Conservation (phyloP, 1,140 invertebrate genomes). For the Drosophila quadrilineata region DNA sequence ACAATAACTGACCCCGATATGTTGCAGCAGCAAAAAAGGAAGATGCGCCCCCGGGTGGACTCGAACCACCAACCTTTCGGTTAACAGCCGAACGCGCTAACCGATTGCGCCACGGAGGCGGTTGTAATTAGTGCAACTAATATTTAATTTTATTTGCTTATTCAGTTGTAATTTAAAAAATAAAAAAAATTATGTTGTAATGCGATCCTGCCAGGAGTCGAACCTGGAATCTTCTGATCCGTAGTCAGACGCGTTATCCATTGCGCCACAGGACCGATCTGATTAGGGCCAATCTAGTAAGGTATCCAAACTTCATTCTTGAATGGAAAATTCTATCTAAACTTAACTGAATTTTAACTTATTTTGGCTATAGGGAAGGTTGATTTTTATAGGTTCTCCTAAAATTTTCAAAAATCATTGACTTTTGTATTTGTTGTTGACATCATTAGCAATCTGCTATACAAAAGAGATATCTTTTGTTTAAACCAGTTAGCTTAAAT, state of each 20-base stretch:
- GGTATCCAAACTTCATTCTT: background rate
- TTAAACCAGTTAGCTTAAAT: too few relatives aligned
- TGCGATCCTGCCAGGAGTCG: slow-evolving; percentile 87
- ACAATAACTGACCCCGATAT: too few relatives aligned
- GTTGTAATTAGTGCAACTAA: slow-evolving; percentile 73
- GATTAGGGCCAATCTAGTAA: accelerated
- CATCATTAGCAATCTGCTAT: too few relatives aligned
- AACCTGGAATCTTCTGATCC: slow-evolving; percentile 89
- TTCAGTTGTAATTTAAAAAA: background rate
- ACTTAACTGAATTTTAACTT: too few relatives aligned
- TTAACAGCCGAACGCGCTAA: slow-evolving; percentile 91
- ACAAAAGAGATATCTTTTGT: too few relatives aligned
- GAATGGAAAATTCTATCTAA: background rate
- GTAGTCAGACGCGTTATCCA: slow-evolving; percentile 88
- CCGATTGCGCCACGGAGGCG: slow-evolving; percentile 90
- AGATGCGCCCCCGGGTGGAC: slow-evolving; percentile 88
- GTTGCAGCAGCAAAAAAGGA: slow-evolving; percentile 15
- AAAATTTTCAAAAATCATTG: too few relatives aligned
- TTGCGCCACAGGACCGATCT: slow-evolving; percentile 86
- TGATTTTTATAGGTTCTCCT: too few relatives aligned
- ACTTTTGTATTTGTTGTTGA: too few relatives aligned
- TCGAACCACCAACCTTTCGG: slow-evolving; percentile 93
- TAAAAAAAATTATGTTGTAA: slow-evolving; percentile 57
- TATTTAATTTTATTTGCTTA: background rate
- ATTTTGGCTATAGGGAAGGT: too few relatives aligned